Conservation (phyloP, 2,113 vertebrate genomes). For the Danionella cerebrum region DNA sequence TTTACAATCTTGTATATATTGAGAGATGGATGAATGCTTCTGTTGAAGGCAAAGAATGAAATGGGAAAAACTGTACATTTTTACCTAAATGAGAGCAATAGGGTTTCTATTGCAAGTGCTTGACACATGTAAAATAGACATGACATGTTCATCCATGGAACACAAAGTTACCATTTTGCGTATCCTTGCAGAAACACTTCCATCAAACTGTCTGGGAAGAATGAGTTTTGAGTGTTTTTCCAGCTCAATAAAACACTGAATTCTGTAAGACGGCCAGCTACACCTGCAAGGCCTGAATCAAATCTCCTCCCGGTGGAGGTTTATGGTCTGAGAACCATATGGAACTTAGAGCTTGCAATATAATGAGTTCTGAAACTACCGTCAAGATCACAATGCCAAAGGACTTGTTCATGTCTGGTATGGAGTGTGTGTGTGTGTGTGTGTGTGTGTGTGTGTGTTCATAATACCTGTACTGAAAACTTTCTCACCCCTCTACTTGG, state of each 20-base stretch:
- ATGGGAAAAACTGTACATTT: no score
- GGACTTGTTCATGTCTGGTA: background rate
- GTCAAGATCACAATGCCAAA: background rate
- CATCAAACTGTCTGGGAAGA: background rate
- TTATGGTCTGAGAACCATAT: background rate
- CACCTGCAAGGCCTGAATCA: conserved; percentile 8
- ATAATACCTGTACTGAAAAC: no score
- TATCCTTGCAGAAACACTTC: background rate
- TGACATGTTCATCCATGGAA: background rate
- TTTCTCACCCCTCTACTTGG: background rate
- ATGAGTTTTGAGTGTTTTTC: background rate
- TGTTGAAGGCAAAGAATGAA: no score
- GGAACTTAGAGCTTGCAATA: background rate
- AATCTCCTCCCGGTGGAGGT: background rate
- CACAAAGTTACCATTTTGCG: background rate
- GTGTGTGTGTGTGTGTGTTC: no score
- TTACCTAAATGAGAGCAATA: no score
- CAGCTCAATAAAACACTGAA: conserved; percentile 15
- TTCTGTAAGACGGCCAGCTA: background rate
- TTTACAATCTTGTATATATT: no score
- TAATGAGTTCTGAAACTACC: conserved; percentile 3
- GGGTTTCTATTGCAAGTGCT: no score
- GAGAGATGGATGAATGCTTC: no score
- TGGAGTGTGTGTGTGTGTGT: no score
- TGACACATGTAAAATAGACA: no score